Conservation (phyloP, 2,888 invertebrate genomes). For the Drosophila birchii region DNA sequence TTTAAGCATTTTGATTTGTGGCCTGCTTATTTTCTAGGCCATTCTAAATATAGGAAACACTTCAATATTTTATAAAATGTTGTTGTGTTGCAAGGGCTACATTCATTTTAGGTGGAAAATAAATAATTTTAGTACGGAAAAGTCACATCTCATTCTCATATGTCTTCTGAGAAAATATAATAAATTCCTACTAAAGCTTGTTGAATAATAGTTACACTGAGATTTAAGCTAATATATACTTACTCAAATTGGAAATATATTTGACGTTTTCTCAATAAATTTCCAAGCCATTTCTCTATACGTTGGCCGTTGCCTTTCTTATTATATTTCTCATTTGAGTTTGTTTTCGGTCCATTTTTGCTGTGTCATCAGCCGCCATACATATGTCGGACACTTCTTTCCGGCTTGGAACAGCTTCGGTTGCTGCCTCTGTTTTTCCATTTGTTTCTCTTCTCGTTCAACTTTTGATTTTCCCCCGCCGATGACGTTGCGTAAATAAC, state of each 20-base stretch:
- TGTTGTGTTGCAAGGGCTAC: background rate
- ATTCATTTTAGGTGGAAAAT: background rate
- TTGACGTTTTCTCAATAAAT: background rate
- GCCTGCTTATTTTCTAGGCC: too few relatives aligned
- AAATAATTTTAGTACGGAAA: background rate
- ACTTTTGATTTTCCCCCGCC: conserved; percentile 35
- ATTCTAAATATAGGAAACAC: background rate
- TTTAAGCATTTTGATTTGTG: background rate
- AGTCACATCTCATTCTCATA: background rate
- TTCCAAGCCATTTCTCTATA: background rate
- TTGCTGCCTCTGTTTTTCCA: conserved; percentile 25
- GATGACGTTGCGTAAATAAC: conserved; percentile 67
- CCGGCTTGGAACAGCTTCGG: conserved; percentile 15
- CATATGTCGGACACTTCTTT: conserved; percentile 39
- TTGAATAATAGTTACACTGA: background rate
- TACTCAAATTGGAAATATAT: background rate
- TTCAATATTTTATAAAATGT: background rate
- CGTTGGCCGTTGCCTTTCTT: background rate
- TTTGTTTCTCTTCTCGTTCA: conserved; percentile 30
- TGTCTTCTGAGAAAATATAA: background rate
- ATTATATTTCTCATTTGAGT: conserved; percentile 1
- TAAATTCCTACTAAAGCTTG: background rate
- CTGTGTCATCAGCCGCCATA: conserved; percentile 18
- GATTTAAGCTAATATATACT: background rate
- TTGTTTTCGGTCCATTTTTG: conserved; percentile 11